Conservation (phyloP, 2,113 vertebrate species). For the Caretta caretta region DNA sequence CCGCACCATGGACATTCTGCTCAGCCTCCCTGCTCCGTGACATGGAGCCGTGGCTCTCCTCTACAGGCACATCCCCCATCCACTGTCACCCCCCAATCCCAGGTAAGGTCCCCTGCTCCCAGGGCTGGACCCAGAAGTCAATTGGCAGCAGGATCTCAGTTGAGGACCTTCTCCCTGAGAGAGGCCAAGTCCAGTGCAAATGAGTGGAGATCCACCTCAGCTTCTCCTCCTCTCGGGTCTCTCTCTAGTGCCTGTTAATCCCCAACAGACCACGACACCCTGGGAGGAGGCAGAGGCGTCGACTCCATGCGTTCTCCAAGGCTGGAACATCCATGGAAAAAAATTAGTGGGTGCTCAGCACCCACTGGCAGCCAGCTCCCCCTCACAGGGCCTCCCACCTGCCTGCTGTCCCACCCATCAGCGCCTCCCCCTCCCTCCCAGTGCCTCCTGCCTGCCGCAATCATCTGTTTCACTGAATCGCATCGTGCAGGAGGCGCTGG, state of each 20-base stretch:
- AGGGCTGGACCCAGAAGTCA: neutral
- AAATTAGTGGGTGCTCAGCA: too few species aligned
- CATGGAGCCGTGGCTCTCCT: neutral
- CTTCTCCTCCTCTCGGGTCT: neutral
- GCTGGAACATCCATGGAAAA: too few species aligned
- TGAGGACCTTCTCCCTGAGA: neutral
- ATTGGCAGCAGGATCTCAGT: neutral
- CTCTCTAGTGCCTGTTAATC: neutral
- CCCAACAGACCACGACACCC: neutral
- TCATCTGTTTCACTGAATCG: too few species aligned
- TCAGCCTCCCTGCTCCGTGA: neutral
- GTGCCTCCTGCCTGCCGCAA: too few species aligned
- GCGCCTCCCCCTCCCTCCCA: too few species aligned
- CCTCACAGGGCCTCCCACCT: too few species aligned
- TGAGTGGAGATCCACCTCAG: neutral
- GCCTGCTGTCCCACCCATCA: too few species aligned
- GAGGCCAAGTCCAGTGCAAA: neutral
- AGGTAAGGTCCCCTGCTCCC: neutral
- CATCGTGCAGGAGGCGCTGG: too few species aligned
- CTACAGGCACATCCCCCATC: neutral
- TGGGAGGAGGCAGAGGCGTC: too few species aligned
- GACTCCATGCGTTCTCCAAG: too few species aligned
- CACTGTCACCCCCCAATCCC: neutral
- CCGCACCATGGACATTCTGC: neutral
- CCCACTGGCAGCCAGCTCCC: too few species aligned